Evolutionary conservation across 2,888 invertebrate species (phyloP), one percentile per base, ranked within the genome.

Genomic region (Mythimna impura): DNA sequence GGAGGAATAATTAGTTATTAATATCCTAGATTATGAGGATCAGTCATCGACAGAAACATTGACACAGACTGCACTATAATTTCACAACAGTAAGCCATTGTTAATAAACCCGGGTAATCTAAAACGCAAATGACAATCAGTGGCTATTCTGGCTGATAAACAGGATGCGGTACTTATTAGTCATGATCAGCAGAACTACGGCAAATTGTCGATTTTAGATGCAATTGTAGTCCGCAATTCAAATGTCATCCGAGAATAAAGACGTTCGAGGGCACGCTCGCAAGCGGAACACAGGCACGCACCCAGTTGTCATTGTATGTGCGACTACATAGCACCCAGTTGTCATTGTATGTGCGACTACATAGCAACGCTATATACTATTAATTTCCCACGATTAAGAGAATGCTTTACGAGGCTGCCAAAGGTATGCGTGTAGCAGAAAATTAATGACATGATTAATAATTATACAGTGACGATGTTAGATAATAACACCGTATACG

Each of bases 141-240:
- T 83, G 81, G 85, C 84, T 66, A 80, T 65, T 57, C 63, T 63
- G 74, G 52, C 62, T 83, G 85, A 90, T 89, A 89, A 91, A 93
- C 93, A 93, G 94, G 94, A 94, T 91, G 89, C 82, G 72, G 79
- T 89, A 87, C 91, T 93, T 92, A 93, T 83, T 88, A 88, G 82
- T 88, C 84, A 90, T 91, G 91, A 93, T 93, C 88, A 89, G 87
- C 90, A 87, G 89, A 92, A 92, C 86, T 89, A 84, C 87, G 82
- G 84, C 86, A 90, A 91, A 91, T 91, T 89, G 88, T 71, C 86
- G 84, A 91, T 92, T 92, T 90, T 82, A 87, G 81, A 80, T 85
- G 87, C 86, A 90, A 90, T 90, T 89, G 86, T 82, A 79, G 86
- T 81, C 84, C 71, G 78, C 78, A 85, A 78, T 81, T 80, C 84